A percentile compares a stretch with the other conserved stretches of the same genome.
Conservation (phyloP, 2,797 vertebrate genomes). For the Anisognathus igniventris region DNA sequence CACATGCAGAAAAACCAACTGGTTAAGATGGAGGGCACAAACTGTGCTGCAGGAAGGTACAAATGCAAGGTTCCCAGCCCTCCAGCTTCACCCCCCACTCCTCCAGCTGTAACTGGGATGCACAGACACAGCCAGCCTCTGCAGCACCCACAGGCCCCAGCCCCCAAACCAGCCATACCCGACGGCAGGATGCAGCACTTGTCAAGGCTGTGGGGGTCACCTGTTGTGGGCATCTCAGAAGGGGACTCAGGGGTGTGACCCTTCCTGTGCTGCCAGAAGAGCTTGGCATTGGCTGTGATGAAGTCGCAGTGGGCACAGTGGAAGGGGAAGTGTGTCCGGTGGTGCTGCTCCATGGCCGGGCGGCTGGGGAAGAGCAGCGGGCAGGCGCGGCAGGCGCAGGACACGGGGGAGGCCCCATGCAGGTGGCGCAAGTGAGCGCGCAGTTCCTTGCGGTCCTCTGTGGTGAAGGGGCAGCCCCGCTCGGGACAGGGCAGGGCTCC, state of each 20-base stretch:
- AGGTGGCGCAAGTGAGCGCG: slow-evolving; percentile 70
- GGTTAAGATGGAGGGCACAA: neutral
- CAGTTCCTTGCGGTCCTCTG: slow-evolving; percentile 66
- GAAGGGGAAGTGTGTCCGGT: slow-evolving; percentile 78
- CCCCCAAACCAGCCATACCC: neutral
- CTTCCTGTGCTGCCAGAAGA: slow-evolving; percentile 75
- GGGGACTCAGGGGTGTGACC: slow-evolving; percentile 38
- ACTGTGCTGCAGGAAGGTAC: rapidly evolving
- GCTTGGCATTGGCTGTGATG: slow-evolving; percentile 74
- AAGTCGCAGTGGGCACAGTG: slow-evolving; percentile 80
- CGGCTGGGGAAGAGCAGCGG: slow-evolving; percentile 72
- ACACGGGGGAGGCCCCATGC: slow-evolving; percentile 69
- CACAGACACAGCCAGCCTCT: neutral
- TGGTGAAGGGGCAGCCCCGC: slow-evolving; percentile 70
- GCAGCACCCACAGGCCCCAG: neutral
- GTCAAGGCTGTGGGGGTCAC: rapidly evolving
- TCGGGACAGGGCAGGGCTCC: slow-evolving; percentile 72
- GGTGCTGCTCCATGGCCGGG: slow-evolving; percentile 79
- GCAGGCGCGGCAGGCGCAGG: slow-evolving; percentile 76
- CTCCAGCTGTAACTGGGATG: neutral
- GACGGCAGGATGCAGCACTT: neutral
- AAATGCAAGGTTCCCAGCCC: neutral
- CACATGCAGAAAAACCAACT: neutral
- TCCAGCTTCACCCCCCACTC: rapidly evolving
- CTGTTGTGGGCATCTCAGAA: neutral